Evolutionary conservation across 2,113 vertebrate species (phyloP).

Genomic region (Cyanoliseus patagonus): DNA sequence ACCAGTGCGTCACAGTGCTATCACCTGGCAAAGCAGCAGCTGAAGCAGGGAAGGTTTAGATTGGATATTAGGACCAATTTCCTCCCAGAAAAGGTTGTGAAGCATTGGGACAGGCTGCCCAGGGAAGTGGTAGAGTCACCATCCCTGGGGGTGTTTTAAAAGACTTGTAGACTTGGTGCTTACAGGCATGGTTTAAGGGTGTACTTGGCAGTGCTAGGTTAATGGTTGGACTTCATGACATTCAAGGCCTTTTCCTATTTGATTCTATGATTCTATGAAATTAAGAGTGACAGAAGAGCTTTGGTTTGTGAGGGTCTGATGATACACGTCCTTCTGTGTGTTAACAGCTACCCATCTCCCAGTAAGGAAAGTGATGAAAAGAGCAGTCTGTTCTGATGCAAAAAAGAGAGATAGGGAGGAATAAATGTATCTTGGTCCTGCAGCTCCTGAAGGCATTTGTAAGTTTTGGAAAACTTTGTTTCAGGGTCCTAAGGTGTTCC

Average conservation of each 20-base stretch:
- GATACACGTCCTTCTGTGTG: fast-evolving
- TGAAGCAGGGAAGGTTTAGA: neutral
- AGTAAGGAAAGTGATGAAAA: neutral
- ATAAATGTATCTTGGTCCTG: neutral
- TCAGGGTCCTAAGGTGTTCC: neutral
- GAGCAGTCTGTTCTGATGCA: neutral
- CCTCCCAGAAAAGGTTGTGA: neutral
- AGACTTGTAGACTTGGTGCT: neutral
- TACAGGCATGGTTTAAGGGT: neutral
- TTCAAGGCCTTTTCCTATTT: neutral
- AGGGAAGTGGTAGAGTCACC: neutral
- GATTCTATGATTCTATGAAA: neutral
- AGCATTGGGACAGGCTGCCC: neutral
- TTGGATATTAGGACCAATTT: neutral
- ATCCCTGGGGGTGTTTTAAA: neutral
- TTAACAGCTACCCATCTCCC: neutral
- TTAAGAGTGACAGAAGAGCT: neutral
- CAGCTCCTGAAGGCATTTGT: neutral
- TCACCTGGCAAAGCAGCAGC: too few species aligned
- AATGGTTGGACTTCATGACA: neutral
- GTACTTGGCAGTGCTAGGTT: neutral
- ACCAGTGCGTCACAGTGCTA: too few species aligned
- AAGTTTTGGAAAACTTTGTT: neutral
- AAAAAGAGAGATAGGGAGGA: neutral
- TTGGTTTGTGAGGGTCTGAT: neutral